Evolutionary conservation across 2,113 vertebrate genomes (phyloP).

Genomic region (Aix galericulata): DNA sequence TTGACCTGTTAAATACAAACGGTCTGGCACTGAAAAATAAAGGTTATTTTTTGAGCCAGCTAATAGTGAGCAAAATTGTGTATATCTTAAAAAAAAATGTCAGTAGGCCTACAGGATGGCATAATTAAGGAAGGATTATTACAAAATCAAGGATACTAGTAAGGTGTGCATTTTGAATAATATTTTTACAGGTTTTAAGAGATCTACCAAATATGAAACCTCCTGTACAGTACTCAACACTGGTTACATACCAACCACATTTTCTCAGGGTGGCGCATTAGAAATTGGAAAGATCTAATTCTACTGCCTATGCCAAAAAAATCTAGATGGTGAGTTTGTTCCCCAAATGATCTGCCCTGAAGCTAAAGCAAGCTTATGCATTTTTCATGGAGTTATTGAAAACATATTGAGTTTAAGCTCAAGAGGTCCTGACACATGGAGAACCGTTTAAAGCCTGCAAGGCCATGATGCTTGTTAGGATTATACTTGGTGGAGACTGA

Average conservation of each 20-base stretch:
- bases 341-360: not conserved
- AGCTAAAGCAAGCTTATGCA: not conserved
- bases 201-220: not conserved
- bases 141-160: not conserved
- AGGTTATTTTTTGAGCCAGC: not conserved
- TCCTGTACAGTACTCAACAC: not conserved
- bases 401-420: not conserved
- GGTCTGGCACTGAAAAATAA: slow-evolving; percentile 33
- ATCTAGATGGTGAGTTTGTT: not conserved
- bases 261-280: not conserved
- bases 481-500: not conserved
- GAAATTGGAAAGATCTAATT: not conserved
- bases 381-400: not conserved
- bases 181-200: not conserved
- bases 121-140: not conserved
- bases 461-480: not conserved
- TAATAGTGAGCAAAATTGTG: not conserved
- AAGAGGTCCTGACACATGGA: not conserved
- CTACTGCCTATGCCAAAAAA: not conserved
- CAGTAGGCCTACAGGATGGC: not conserved
- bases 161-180: not conserved
- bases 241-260: not conserved
- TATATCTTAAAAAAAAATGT: not conserved
- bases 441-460: slow-evolving; percentile 25
- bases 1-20: not conserved